These are phyloP conservation scores for Aulostomus chinensis DNA, from an alignment of 2,797 vertebrate genomes.

Conservation along the genomic window DNA sequence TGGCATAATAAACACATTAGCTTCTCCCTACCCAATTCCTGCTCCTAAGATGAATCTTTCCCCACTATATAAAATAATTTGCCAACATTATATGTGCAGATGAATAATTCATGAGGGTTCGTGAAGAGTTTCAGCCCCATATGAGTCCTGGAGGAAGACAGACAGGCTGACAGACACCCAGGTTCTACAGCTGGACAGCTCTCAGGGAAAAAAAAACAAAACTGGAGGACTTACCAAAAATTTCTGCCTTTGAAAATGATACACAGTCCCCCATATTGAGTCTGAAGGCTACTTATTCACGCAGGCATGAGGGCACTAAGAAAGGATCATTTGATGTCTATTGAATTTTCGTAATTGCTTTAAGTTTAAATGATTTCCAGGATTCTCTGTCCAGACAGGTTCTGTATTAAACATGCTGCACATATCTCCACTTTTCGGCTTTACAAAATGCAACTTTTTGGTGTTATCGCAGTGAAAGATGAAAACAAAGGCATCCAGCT, in stretches of 20 bases:
- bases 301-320: constrained; percentile 29
- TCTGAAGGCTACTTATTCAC: constrained; percentile 56
- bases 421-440: neutral
- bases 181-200: constrained; percentile 44
- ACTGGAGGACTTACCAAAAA: constrained; percentile 36
- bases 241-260: constrained; percentile 50
- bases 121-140: constrained; percentile 64
- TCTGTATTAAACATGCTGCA: constrained; percentile 1
- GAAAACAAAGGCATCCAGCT: neutral
- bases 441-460: neutral
- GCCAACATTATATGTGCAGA: constrained; percentile 77
- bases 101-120: constrained; percentile 82
- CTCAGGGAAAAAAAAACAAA: constrained; percentile 32
- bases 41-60: constrained; percentile 80
- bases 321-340: constrained; percentile 50
- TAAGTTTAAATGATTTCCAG: constrained; percentile 34
- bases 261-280: constrained; percentile 18
- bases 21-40: constrained; percentile 72
- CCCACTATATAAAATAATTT: constrained; percentile 83
- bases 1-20: constrained; percentile 85
- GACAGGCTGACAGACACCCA: constrained; percentile 56
- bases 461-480: neutral
- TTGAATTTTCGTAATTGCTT: constrained; percentile 47
- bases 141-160: constrained; percentile 62
- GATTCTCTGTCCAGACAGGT: constrained; percentile 22